A percentile compares a stretch with the other conserved stretches of the same genome.
Evolutionary conservation across 2,797 vertebrate genomes (phyloP).

Genomic region (Lepidocolaptes lacrymiger): DNA sequence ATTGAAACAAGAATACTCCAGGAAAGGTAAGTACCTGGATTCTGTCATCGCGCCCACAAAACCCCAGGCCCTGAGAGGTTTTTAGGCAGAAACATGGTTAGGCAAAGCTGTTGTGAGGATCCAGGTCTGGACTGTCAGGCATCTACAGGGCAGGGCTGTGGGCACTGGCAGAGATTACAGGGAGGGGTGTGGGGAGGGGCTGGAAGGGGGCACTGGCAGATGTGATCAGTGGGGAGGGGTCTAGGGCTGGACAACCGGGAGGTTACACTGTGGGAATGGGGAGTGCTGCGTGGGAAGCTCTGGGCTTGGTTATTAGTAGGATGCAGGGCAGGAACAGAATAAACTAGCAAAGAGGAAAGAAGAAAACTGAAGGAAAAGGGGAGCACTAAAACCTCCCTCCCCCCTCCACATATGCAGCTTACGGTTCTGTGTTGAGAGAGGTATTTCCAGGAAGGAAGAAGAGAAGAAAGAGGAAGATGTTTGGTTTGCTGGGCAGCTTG

Average conservation of each 20-base stretch:
- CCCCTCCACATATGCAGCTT: background rate
- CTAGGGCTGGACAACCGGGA: background rate
- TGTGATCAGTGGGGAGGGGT: background rate
- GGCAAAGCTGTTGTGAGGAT: background rate
- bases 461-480: constrained; percentile 45
- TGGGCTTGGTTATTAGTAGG: background rate
- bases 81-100: background rate
- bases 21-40: background rate
- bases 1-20: background rate
- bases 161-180: background rate
- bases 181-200: background rate
- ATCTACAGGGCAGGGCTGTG: background rate
- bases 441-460: constrained; percentile 30
- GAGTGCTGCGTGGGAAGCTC: background rate
- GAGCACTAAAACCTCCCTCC: background rate
- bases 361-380: background rate
- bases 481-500: constrained; percentile 4
- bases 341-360: background rate
- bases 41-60: background rate
- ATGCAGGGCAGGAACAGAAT: background rate
- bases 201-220: background rate
- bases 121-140: background rate
- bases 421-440: constrained; percentile 31
- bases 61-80: background rate
- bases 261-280: background rate